Conservation (phyloP, 2,888 invertebrate species). For the Melieria omissa region DNA sequence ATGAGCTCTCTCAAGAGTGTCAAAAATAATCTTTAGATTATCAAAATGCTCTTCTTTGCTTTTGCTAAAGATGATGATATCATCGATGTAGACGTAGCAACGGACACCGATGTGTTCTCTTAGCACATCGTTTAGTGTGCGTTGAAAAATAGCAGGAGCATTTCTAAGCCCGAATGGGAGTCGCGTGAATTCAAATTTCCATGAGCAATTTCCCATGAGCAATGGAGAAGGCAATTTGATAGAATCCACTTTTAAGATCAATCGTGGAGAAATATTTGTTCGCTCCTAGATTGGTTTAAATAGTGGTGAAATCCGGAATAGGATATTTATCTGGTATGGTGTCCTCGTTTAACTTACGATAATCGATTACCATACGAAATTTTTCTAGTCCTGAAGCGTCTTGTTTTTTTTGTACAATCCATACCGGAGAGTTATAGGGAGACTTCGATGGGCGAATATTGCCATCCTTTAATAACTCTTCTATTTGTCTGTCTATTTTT, state of each 20-base stretch:
- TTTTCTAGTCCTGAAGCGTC: not conserved
- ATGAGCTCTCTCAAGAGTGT: no score
- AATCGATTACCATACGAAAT: slow-evolving; percentile 14
- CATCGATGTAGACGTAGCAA: slow-evolving; percentile 37
- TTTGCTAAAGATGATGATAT: slow-evolving; percentile 27
- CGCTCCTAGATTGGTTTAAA: not conserved
- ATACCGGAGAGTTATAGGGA: slow-evolving; percentile 19
- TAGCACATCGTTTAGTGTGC: slow-evolving; percentile 17
- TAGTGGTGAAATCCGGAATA: not conserved
- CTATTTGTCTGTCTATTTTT: slow-evolving; percentile 1
- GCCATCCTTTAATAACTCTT: not conserved
- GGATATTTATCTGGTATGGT: slow-evolving; percentile 6
- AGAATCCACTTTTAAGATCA: slow-evolving; percentile 5
- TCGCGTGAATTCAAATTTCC: slow-evolving; percentile 32
- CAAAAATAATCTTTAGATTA: slow-evolving; percentile 6
- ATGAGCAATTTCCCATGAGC: no score
- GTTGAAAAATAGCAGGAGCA: slow-evolving; percentile 32
- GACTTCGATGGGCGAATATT: not conserved
- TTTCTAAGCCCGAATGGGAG: slow-evolving; percentile 35
- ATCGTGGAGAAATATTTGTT: slow-evolving; percentile 8
- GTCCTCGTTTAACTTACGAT: no score
- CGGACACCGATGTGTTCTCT: slow-evolving; percentile 26
- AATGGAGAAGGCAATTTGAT: slow-evolving; percentile 7
- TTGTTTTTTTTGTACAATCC: slow-evolving; percentile 22
- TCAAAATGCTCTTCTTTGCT: slow-evolving; percentile 10